Evolutionary conservation across 1,140 invertebrate genomes (phyloP).

Genomic region (Megalonaias nervosa): DNA sequence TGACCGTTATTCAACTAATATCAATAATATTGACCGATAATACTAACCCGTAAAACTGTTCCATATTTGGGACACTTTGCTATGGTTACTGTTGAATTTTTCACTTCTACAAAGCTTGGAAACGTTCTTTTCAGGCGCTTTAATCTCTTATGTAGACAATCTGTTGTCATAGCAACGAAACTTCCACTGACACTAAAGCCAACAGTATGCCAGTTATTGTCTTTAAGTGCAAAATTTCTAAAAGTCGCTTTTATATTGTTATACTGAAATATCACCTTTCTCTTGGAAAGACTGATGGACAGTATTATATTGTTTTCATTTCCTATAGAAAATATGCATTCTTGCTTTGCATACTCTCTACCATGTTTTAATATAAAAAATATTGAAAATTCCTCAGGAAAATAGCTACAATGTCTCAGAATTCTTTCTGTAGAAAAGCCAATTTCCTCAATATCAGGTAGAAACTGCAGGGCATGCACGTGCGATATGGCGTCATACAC

Average conservation of each 20-base stretch:
- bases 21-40: background rate
- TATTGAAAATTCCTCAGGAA: slow-evolving; percentile 66
- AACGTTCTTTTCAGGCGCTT: slow-evolving; percentile 46
- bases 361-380: slow-evolving; percentile 59
- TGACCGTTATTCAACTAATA: background rate
- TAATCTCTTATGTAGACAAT: slow-evolving; percentile 49
- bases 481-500: slow-evolving; percentile 56
- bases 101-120: slow-evolving; percentile 52
- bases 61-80: slow-evolving; percentile 46
- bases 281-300: slow-evolving; percentile 47
- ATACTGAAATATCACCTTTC: slow-evolving; percentile 57
- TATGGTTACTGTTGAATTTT: slow-evolving; percentile 50
- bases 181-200: slow-evolving; percentile 58
- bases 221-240: slow-evolving; percentile 44
- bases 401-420: slow-evolving; percentile 53
- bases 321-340: slow-evolving; percentile 55
- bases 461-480: slow-evolving; percentile 59
- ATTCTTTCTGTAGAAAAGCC: slow-evolving; percentile 45
- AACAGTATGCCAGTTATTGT: slow-evolving; percentile 62
- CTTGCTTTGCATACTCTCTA: slow-evolving; percentile 31
- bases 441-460: slow-evolving; percentile 41
- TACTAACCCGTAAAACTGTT: slow-evolving; percentile 52
- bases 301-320: slow-evolving; percentile 37
- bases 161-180: slow-evolving; percentile 54
- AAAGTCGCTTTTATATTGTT: slow-evolving; percentile 53